phyloP scores from a whole-genome alignment of 2,888 invertebrate genomes.

The Scaptomyza caliginosa region DNA sequence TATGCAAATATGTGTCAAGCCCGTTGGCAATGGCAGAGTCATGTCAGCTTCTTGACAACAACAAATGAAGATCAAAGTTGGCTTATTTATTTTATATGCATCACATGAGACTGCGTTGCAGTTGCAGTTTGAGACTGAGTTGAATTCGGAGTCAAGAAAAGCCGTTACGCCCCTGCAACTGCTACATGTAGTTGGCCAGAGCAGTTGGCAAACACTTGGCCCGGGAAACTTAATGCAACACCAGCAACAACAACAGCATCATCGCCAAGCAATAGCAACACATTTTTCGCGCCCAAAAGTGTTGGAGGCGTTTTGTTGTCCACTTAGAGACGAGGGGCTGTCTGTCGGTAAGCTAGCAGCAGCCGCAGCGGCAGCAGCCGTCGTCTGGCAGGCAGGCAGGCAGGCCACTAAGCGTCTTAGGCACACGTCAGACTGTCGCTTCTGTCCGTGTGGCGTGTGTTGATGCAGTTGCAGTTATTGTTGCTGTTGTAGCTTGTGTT shows the following conservation, averaged over 20 bases:
- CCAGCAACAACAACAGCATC: conserved; percentile 14
- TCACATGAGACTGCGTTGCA: conserved; percentile 32
- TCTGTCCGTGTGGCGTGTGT: conserved; percentile 66
- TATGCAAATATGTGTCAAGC: conserved; percentile 75
- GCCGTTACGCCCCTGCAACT: conserved; percentile 68
- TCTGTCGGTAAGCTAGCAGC: conserved; percentile 44
- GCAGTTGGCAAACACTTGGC: conserved; percentile 64
- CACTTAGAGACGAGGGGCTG: conserved; percentile 73
- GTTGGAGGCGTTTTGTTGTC: conserved; percentile 79
- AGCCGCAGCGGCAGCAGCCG: conserved; percentile 24
- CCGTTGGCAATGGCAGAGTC: conserved; percentile 64
- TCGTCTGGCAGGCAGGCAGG: conserved; percentile 38
- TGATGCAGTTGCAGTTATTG: conserved; percentile 35
- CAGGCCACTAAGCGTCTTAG: conserved; percentile 74
- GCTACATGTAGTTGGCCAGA: conserved; percentile 29
- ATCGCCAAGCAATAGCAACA: conserved; percentile 65
- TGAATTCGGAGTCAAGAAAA: conserved; percentile 21
- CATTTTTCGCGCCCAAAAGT: conserved; percentile 78
- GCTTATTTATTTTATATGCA: conserved; percentile 76
- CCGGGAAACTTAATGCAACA: conserved; percentile 43
- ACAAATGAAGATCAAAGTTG: conserved; percentile 75
- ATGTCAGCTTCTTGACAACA: conserved; percentile 74
- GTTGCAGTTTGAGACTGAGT: conserved; percentile 3
- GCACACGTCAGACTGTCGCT: conserved; percentile 77
- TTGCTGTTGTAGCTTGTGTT: conserved; percentile 27